These are phyloP conservation scores for Amazona finschi DNA, from an alignment of 2,797 vertebrate species.

Conservation along the genomic window DNA sequence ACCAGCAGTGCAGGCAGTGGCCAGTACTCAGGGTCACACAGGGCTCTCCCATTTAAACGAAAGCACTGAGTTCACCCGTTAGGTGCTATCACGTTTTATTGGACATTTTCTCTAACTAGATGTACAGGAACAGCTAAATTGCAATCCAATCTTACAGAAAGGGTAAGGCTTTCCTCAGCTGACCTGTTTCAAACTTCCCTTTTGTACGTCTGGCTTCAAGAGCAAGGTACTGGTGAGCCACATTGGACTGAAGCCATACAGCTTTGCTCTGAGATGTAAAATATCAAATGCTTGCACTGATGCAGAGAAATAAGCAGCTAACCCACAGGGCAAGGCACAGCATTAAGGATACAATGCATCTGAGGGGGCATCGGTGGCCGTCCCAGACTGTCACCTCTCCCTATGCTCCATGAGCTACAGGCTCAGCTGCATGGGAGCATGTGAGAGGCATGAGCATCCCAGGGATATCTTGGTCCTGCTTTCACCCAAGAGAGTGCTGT, in stretches of 20 bases:
- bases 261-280: background rate
- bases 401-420: background rate
- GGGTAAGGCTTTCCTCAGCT: background rate
- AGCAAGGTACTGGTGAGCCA: background rate
- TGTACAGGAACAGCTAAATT: background rate
- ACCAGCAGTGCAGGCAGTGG: background rate
- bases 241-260: background rate
- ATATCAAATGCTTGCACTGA: background rate
- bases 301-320: background rate
- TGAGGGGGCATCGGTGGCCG: fast-evolving
- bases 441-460: too few species aligned
- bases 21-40: fast-evolving
- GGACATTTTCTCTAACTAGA: background rate
- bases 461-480: background rate
- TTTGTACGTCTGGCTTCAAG: background rate
- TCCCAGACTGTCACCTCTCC: background rate
- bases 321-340: background rate
- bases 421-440: fast-evolving
- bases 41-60: background rate
- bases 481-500: background rate
- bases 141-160: background rate
- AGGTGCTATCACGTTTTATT: background rate
- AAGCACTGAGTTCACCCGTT: background rate
- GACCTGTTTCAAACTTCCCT: background rate
- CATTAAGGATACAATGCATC: fast-evolving